Evolutionary conservation across 2,888 invertebrate species (phyloP).

Genomic region (Dicycla oo): DNA sequence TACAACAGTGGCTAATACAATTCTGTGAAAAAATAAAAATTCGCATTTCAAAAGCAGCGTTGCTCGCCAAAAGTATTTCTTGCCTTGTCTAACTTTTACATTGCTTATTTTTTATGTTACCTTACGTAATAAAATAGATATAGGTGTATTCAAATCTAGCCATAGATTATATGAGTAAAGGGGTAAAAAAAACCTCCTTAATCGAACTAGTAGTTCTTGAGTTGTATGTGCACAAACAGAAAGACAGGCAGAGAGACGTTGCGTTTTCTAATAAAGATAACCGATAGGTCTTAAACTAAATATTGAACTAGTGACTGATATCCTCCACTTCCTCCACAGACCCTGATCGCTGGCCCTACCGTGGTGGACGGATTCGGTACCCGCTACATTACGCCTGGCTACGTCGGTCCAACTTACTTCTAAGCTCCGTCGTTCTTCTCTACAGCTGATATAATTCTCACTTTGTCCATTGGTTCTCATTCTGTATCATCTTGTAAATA

Average conservation of each 20-base stretch:
- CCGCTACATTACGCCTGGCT: slow-evolving; percentile 76
- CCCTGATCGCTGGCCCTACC: slow-evolving; percentile 85
- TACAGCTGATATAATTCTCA: slow-evolving; percentile 47
- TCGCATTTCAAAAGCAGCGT: neutral
- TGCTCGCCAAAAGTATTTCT: neutral
- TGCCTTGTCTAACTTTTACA: neutral
- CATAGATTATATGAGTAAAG: neutral
- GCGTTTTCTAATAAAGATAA: neutral
- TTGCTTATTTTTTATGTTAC: neutral
- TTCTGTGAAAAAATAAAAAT: neutral
- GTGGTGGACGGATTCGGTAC: slow-evolving; percentile 77
- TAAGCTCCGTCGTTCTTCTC: slow-evolving; percentile 52
- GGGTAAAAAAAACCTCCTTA: neutral
- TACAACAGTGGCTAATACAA: neutral
- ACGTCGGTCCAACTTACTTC: slow-evolving; percentile 71
- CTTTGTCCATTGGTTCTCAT: slow-evolving; percentile 49
- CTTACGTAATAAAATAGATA: neutral
- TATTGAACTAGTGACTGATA: neutral
- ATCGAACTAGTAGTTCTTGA: neutral
- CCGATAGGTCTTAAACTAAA: neutral
- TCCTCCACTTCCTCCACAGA: slow-evolving; percentile 70
- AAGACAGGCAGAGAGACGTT: neutral
- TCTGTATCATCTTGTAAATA: slow-evolving; percentile 60
- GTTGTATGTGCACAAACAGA: neutral
- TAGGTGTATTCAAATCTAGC: neutral